Percentiles rank a stretch among this genome's conserved stretches.
Conservation (phyloP, 2,888 invertebrate genomes). For the Deroplatys truncata region DNA sequence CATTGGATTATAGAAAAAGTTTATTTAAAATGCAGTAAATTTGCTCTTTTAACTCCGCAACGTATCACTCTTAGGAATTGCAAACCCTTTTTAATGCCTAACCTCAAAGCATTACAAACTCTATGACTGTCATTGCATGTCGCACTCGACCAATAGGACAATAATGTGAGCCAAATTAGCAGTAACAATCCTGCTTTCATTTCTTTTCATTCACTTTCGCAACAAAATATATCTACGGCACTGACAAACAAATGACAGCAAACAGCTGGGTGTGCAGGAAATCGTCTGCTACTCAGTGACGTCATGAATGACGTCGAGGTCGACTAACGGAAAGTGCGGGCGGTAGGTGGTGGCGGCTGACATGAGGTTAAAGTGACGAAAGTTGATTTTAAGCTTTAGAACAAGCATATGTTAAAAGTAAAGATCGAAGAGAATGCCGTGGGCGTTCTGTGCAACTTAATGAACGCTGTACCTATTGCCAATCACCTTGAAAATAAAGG, state of each 20-base stretch:
- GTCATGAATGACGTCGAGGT: neutral
- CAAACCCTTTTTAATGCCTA: neutral
- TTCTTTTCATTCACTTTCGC: neutral
- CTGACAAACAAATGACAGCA: too few relatives aligned
- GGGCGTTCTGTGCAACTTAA: neutral
- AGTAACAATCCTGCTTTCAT: neutral
- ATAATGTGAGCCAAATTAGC: neutral
- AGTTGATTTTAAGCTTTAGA: neutral
- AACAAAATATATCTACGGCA: neutral
- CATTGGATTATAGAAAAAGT: too few relatives aligned
- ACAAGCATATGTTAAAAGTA: neutral
- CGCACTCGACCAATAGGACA: neutral
- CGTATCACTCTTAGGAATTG: too few relatives aligned
- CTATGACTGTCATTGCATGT: neutral
- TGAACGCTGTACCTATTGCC: neutral
- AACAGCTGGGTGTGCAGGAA: neutral
- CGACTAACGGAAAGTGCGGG: neutral
- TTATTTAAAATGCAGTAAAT: too few relatives aligned
- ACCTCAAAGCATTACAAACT: neutral
- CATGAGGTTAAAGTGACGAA: neutral
- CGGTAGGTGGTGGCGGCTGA: neutral
- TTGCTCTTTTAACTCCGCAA: too few relatives aligned
- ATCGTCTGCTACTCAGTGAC: neutral
- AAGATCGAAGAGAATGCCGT: neutral
- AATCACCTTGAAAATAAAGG: neutral